A percentile compares a stretch with the other conserved stretches of the same genome.
phyloP scores from a whole-genome alignment of 2,113 vertebrate species.

The Sigmodon hispidus region DNA sequence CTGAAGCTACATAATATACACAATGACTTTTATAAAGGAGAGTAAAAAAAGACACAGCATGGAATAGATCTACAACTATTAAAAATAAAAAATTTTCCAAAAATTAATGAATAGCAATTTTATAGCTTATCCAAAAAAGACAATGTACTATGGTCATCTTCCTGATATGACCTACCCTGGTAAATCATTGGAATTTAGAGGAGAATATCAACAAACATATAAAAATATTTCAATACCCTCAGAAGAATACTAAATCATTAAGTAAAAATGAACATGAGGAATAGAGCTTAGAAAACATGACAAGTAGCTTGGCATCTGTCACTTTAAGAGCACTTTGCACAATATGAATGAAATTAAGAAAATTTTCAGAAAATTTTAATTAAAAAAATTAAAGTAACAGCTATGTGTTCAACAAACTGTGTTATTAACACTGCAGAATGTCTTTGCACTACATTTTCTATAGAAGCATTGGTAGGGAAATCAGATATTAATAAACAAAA shows the following conservation, averaged over 20 bases:
- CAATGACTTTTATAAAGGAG: neutral
- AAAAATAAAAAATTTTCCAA: neutral
- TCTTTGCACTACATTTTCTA: neutral
- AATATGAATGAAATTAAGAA: neutral
- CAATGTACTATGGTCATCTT: neutral
- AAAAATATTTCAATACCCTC: neutral
- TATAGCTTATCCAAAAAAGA: neutral
- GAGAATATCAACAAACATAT: neutral
- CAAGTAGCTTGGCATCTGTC: neutral
- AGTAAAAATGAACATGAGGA: neutral
- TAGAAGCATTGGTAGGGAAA: neutral
- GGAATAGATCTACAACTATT: neutral
- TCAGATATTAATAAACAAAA: neutral
- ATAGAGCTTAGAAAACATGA: neutral
- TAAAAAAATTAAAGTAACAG: fast-evolving
- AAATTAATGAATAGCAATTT: neutral
- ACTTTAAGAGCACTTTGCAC: neutral
- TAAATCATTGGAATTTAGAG: neutral
- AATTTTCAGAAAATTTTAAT: too few relatives aligned
- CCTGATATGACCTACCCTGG: neutral
- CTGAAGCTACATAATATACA: neutral
- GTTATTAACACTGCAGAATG: neutral
- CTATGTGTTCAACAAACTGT: neutral
- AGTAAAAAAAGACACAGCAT: neutral
- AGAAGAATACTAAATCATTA: neutral